phyloP scores from a whole-genome alignment of 2,888 invertebrate genomes.

The Lepidocyrtinus sp. region DNA sequence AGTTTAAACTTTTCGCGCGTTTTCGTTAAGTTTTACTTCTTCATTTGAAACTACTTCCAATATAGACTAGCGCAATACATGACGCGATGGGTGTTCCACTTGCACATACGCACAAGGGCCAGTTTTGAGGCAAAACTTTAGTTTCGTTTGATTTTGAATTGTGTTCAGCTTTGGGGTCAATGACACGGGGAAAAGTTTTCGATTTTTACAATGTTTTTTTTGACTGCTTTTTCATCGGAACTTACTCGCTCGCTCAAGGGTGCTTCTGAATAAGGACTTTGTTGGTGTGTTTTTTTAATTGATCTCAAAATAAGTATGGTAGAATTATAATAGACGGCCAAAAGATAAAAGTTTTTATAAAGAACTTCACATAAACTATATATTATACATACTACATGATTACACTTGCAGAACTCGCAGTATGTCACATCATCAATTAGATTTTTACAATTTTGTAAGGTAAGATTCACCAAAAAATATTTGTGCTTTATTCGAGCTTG shows the following conservation, averaged over 20 bases:
- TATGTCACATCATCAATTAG: not conserved
- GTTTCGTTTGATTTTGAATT: too few relatives aligned
- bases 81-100: not conserved
- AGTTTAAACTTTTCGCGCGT: too few relatives aligned
- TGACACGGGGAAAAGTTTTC: not conserved
- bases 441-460: not conserved
- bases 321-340: too few relatives aligned
- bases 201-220: not conserved
- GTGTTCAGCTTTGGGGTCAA: too few relatives aligned
- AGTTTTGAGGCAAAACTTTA: too few relatives aligned
- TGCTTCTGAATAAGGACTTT: too few relatives aligned
- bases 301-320: constrained; percentile 3
- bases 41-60: not conserved
- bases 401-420: not conserved
- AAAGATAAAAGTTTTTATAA: not conserved
- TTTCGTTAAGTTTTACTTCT: not conserved
- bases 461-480: not conserved
- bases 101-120: too few relatives aligned
- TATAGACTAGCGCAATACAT: not conserved
- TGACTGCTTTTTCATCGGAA: too few relatives aligned
- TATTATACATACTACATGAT: not conserved
- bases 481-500: constrained; percentile 13
- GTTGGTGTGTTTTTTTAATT: too few relatives aligned
- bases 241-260: too few relatives aligned
- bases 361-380: not conserved